Percentiles rank a stretch among this genome's conserved stretches.
Evolutionary conservation across 2,113 vertebrate genomes (phyloP).

Genomic region (Phocoena phocoena): DNA sequence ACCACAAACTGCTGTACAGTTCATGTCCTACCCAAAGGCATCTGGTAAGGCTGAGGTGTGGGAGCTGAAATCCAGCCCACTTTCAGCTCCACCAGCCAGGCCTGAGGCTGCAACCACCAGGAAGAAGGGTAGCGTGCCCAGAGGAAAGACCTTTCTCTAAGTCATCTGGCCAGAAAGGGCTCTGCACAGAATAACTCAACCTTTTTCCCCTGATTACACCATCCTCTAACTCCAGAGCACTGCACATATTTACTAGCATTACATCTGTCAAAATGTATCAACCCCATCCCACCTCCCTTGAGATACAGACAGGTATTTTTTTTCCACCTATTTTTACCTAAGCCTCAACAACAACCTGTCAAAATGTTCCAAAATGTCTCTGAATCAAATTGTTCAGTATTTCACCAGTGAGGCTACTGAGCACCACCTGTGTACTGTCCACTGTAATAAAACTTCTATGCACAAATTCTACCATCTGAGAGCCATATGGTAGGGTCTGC

Average conservation of each 20-base stretch:
- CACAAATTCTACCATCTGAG: neutral
- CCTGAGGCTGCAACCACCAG: neutral
- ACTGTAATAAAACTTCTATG: neutral
- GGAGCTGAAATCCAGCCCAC: neutral
- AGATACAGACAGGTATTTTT: neutral
- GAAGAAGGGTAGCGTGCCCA: neutral
- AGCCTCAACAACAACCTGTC: neutral
- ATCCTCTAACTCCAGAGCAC: neutral
- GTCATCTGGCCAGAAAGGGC: neutral
- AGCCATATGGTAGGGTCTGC: neutral
- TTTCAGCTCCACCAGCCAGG: neutral
- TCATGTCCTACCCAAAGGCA: neutral
- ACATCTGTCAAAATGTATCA: neutral
- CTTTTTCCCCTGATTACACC: neutral
- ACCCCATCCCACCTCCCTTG: neutral
- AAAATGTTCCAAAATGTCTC: slow-evolving; percentile 2
- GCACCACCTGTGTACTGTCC: neutral
- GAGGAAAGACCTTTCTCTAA: neutral
- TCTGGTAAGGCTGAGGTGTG: neutral
- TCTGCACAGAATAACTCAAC: neutral
- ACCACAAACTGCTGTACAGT: neutral
- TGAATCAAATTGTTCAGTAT: neutral
- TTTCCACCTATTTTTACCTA: neutral
- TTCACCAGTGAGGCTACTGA: neutral
- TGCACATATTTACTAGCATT: neutral